These are phyloP conservation scores for Esox lucius DNA, from an alignment of 2,797 vertebrate genomes.

Conservation along the genomic window DNA sequence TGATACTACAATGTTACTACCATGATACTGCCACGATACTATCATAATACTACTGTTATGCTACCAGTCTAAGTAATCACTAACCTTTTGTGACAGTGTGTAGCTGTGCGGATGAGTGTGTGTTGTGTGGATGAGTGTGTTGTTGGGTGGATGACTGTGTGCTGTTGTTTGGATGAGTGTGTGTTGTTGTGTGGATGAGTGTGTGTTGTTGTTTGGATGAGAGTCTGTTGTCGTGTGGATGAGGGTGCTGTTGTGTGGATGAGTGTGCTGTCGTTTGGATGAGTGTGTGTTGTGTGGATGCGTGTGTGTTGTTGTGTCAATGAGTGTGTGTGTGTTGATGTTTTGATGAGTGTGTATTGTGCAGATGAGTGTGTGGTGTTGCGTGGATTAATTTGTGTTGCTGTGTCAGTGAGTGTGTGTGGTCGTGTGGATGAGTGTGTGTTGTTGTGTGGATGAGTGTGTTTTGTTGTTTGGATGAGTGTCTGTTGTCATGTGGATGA, in stretches of 20 bases:
- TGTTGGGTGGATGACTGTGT: not conserved
- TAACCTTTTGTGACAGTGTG: not conserved
- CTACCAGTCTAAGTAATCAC: constrained; percentile 56
- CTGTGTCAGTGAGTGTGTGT: not conserved
- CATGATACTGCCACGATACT: no score
- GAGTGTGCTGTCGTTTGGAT: not conserved
- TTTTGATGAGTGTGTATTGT: not conserved
- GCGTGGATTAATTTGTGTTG: not conserved
- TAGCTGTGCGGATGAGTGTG: not conserved
- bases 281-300: constrained; percentile 7
- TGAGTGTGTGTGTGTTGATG: constrained; percentile 5
- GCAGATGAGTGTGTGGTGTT: constrained; percentile 7
- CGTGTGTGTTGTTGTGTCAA: not conserved
- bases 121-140: not conserved
- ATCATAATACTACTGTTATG: constrained; percentile 49
- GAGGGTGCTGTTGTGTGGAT: not conserved
- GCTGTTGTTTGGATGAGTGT: constrained; percentile 13
- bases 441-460: not conserved
- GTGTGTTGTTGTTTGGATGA: not conserved
- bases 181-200: not conserved
- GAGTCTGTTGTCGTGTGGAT: not conserved
- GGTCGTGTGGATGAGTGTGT: not conserved
- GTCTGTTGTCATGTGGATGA: constrained; percentile 15
- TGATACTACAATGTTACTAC: no score
- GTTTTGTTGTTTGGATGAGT: constrained; percentile 12